phyloP scores from a whole-genome alignment of 2,113 vertebrate species.

The Hyla sarda region DNA sequence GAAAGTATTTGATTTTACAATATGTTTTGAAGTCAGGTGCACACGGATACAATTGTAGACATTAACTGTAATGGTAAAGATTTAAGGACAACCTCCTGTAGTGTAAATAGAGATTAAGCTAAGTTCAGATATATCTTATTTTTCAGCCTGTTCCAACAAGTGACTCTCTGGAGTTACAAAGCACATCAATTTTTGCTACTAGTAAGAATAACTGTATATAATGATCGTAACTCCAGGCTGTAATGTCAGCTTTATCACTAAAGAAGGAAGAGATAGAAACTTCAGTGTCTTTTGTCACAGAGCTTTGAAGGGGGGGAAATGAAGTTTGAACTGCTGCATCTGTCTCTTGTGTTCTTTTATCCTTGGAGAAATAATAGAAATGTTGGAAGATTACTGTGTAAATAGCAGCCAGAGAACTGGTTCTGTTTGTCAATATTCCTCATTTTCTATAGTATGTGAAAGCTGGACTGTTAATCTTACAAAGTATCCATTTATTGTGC shows the following conservation, averaged over 20 bases:
- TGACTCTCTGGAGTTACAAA: conserved; percentile 29
- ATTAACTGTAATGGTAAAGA: conserved; percentile 36
- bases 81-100: conserved; percentile 31
- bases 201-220: conserved; percentile 42
- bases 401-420: conserved; percentile 18
- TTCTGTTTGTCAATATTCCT: conserved; percentile 47
- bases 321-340: conserved; percentile 37
- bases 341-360: conserved; percentile 34
- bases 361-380: conserved; percentile 42
- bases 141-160: conserved; percentile 29
- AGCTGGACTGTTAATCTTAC: conserved; percentile 37
- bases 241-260: conserved; percentile 31
- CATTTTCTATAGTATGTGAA: conserved; percentile 11
- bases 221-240: conserved; percentile 45
- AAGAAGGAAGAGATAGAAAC: conserved; percentile 6
- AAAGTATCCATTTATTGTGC: conserved; percentile 14
- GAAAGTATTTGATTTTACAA: neutral
- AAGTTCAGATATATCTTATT: conserved; percentile 40
- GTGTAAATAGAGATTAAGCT: conserved; percentile 48
- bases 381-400: conserved; percentile 31
- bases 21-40: conserved; percentile 21
- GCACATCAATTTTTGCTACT: conserved; percentile 26
- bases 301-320: conserved; percentile 2
- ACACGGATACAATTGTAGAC: conserved; percentile 24
- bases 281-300: conserved; percentile 18